Conservation (phyloP, 2,797 vertebrate species). For the Erpetoichthys calabaricus region DNA sequence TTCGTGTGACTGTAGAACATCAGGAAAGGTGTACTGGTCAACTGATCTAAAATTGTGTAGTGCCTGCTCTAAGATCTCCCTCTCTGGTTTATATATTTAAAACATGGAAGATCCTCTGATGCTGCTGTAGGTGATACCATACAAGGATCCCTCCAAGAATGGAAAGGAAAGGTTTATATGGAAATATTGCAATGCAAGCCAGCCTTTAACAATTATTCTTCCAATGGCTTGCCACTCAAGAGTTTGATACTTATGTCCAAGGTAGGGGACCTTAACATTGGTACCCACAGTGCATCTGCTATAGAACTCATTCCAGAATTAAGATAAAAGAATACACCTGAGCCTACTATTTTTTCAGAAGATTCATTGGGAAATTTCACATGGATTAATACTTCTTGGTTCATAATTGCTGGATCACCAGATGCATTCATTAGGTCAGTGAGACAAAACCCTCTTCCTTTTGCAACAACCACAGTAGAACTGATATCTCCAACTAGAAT, state of each 20-base stretch:
- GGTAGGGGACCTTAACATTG: constrained; percentile 12
- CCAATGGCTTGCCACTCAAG: constrained; percentile 19
- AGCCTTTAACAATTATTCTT: constrained; percentile 13
- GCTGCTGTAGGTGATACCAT: constrained; percentile 13
- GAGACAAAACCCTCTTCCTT: constrained; percentile 9
- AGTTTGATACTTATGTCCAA: constrained; percentile 15
- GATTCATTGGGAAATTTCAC: constrained; percentile 11
- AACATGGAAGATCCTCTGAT: constrained; percentile 6
- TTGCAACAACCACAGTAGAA: neutral
- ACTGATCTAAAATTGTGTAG: constrained; percentile 13
- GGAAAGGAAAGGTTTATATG: constrained; percentile 13
- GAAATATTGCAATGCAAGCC: constrained; percentile 13
- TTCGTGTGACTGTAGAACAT: constrained; percentile 16
- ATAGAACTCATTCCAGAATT: constrained; percentile 17
- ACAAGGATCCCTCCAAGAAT: constrained; percentile 16
- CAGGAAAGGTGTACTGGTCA: constrained; percentile 9
- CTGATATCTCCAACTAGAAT: constrained; percentile 1
- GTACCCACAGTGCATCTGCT: constrained; percentile 10
- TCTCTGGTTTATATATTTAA: constrained; percentile 2
- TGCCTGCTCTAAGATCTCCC: constrained; percentile 7
- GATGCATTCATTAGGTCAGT: constrained; percentile 14
- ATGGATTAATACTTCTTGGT: constrained; percentile 8
- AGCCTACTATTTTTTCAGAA: constrained; percentile 10
- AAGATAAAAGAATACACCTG: constrained; percentile 10
- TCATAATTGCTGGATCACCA: constrained; percentile 8